Evolutionary conservation across 2,113 vertebrate species (phyloP), one percentile per base, ranked within the genome.

Genomic region (Pangasianodon gigas): DNA sequence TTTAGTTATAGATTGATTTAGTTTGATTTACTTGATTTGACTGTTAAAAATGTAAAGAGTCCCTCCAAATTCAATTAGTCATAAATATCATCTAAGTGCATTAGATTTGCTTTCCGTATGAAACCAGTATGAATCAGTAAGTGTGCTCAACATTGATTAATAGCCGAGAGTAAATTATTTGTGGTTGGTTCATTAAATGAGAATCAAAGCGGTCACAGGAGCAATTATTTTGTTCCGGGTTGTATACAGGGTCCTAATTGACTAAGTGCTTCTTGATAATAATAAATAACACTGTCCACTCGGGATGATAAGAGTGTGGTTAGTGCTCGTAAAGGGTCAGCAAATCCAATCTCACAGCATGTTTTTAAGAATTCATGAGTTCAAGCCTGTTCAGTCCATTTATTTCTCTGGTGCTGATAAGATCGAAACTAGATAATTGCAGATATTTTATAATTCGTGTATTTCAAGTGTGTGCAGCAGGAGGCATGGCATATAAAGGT

Each of bases 171-270:
- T 62, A 84, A 84, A 65, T 44, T 46, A 85, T 85, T 85, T 85
- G 84, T 85, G 84, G 65, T 85, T 65, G 84, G 37, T 85, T 85
- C 84, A 85, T 65, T 65, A 85, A 85, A 44, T 2, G 18, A 65
- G 84, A 67, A 85, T 65, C 58, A 65, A 29, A n/a, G 41, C 41
- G 41, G 84, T 67, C 84, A 85, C 84, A 65, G 84, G 58, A 32
- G 84, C 84, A 67, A 65, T 85, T 85, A 65, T 65, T 85, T 85
- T 65, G 58, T 85, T 85, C 84, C 60, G 41, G 60, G 56, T 85
- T 65, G 60, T 46, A 85, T 85, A 65, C 84, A 67, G 84, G 58
- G 84, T 46, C 84, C 41, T 65, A 85, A 85, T 67, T 85, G 84
- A 65, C 58, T 29, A 65, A 83, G 52, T 41, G 81, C 3, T 83